Evolutionary conservation across 2,888 invertebrate genomes (phyloP), one percentile per base, ranked within the genome.

Genomic region (Coelinius sp.): DNA sequence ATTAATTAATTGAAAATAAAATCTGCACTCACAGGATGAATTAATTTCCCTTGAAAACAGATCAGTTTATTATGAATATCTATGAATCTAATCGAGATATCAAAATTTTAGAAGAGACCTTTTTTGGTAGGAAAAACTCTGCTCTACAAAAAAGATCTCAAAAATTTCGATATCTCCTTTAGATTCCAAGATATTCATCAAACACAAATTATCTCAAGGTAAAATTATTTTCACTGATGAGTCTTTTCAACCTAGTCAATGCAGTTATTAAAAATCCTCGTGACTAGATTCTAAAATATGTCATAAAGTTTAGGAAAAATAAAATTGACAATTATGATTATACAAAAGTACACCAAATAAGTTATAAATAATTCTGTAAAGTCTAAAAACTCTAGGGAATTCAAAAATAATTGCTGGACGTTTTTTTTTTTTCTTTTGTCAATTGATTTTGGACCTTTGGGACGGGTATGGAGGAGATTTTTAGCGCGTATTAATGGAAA

Each of bases 301-400:
- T 10, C 1, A 35, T 10, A 35, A 35, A 35, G 6, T 35, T 35
- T 6, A 3, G n/a, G 46, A 20, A 49, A 49, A 6, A 17, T 4
- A 49, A 49, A 49, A 20, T 14, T 22, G 46, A 62, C 20, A 52
- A 31, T 67, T 64, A 49, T 69, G 66, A 72, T 74, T 56, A 63
- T 59, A 73, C 70, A 74, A 76, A 76, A 75, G 72, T 74, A 80
- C 75, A 78, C 78, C 76, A 77, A 81, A 75, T 75, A 79, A 75
- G 68, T 79, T 74, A 76, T 73, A 75, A 78, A 80, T 77, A 77
- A 76, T 71, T 62, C 68, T 62, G 74, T 65, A 71, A 56, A 41
- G 7, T 35, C n/a, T 17, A 17, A 22, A 46, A 68, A 22, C 20
- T 59, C 59, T 68, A 35, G 8, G 44, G 63, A 25, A 75, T 76